These are phyloP conservation scores for Anthonomus grandis DNA, from an alignment of 1,140 invertebrate genomes.

Conservation along the genomic window DNA sequence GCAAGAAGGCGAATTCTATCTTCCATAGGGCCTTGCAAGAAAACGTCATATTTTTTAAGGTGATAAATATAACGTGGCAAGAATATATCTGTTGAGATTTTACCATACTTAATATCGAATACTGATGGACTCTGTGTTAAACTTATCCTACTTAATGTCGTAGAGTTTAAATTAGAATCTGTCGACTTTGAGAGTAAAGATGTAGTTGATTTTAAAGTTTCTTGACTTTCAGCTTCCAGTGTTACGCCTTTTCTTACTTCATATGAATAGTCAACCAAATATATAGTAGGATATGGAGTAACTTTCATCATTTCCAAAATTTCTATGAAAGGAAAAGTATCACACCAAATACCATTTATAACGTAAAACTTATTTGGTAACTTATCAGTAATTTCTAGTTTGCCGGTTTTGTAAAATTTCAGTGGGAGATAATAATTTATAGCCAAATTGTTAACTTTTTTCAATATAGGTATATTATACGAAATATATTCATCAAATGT, in stretches of 20 bases:
- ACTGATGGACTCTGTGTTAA: slow-evolving; percentile 3
- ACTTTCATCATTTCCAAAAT: slow-evolving; percentile 31
- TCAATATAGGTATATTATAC: slow-evolving; percentile 26
- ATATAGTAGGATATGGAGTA: slow-evolving; percentile 36
- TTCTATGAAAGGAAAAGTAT: slow-evolving; percentile 39
- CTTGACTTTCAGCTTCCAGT: slow-evolving; percentile 8
- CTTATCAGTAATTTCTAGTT: slow-evolving; percentile 36
- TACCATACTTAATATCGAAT: slow-evolving; percentile 26
- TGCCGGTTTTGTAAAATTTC: slow-evolving; percentile 37
- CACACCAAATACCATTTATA: slow-evolving; percentile 33
- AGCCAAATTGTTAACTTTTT: slow-evolving; percentile 27
- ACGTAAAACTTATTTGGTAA: slow-evolving; percentile 40
- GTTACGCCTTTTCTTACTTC: slow-evolving; percentile 14
- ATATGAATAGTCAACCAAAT: slow-evolving; percentile 37
- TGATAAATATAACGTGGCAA: slow-evolving; percentile 32
- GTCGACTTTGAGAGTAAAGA: background rate
- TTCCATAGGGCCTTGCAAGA: slow-evolving; percentile 8
- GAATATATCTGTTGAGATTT: slow-evolving; percentile 37
- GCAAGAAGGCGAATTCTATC: slow-evolving; percentile 35
- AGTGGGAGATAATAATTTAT: slow-evolving; percentile 35
- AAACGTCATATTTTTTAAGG: slow-evolving; percentile 23
- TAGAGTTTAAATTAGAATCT: background rate
- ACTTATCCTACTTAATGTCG: background rate
- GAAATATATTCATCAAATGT: slow-evolving; percentile 23
- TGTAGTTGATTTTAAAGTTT: background rate